Evolutionary conservation across 2,797 vertebrate genomes (phyloP), one percentile per base, ranked within the genome.

Genomic region (Anguilla marmorata): DNA sequence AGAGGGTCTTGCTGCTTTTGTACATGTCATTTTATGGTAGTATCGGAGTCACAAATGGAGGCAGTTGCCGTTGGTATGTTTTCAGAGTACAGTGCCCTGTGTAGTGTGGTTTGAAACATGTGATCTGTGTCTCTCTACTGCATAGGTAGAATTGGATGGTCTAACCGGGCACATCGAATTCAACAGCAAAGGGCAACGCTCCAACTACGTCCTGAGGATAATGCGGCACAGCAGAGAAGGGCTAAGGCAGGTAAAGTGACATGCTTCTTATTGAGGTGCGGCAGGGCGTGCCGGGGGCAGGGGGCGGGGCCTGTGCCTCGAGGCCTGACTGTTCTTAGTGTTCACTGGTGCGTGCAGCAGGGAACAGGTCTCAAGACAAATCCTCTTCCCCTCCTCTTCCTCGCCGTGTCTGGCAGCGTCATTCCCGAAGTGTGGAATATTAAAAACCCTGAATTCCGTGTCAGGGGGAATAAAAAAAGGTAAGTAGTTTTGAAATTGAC

Each of bases 61-160:
- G 72, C 30, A 41, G 72, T 66, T 3, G 63, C 33, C 9, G 33
- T 41, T 76, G 72, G 72, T 37, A 41, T 41, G 27, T 76, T 76
- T 37, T 33, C 7, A 37, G 30, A 76, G 30, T 16, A 80, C 37
- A 41, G 63, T 69, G 63, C 6, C 1, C 63, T n/a, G 21, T 69
- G 21, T 16, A n/a, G 63, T 27, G 63, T 79, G 4, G 11, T 41
- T 37, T 37, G 33, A 45, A 37, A 79, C 12, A 37, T 50, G 41
- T 82, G 45, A 21, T 82, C 24, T 90, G 66, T 91, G 69, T 96
- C 91, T 97, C 93, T 98, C 93, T 96, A 95, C 94, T 96, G 97
- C 96, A 98, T 96, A 99, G 98, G 98, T 99, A 98, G 98, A 99
- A 95, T 97, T 99, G 97, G 98, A 99, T 95, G 98, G 98, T 96